Conservation (phyloP, 1,140 invertebrate genomes). For the Heterodera schachtii region DNA sequence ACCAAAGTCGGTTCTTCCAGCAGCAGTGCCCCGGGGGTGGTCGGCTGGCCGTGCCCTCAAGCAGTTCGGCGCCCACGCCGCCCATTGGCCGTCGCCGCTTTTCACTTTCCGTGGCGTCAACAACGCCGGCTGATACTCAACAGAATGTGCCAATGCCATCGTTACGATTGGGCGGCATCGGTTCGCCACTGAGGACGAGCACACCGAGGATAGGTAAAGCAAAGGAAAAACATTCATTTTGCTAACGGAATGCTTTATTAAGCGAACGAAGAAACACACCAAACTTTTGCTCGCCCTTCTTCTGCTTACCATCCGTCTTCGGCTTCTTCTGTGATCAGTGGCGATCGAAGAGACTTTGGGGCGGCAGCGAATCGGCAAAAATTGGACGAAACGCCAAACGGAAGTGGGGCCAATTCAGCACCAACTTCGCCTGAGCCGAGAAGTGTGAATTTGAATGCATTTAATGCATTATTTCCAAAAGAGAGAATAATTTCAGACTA, state of each 20-base stretch:
- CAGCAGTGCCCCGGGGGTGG: not conserved
- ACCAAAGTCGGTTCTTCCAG: conserved; percentile 28
- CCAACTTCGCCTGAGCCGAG: conserved; percentile 49
- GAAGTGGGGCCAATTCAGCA: conserved; percentile 32
- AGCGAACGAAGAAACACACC: conserved; percentile 47
- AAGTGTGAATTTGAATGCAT: conserved; percentile 37
- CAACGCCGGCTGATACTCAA: not conserved
- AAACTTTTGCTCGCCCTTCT: conserved; percentile 35
- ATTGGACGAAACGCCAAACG: not conserved
- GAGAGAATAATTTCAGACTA: conserved; percentile 33
- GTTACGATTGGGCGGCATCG: not conserved
- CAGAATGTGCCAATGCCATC: conserved; percentile 4
- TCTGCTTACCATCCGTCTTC: not conserved
- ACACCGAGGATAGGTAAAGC: conserved; percentile 1
- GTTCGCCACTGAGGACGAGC: conserved; percentile 23
- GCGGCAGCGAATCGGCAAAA: not conserved
- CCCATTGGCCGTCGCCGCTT: conserved; percentile 16
- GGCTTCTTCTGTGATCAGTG: not conserved
- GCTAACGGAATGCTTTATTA: conserved; percentile 7
- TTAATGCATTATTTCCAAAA: too few relatives aligned
- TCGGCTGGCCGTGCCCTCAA: not conserved
- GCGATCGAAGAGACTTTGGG: not conserved
- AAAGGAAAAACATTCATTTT: not conserved
- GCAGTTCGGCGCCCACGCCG: conserved; percentile 6
- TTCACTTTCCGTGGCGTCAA: conserved; percentile 11